Percentiles rank a stretch among this genome's conserved stretches.
phyloP scores from a whole-genome alignment of 1,140 invertebrate genomes.

The Pollicipes pollicipes region DNA sequence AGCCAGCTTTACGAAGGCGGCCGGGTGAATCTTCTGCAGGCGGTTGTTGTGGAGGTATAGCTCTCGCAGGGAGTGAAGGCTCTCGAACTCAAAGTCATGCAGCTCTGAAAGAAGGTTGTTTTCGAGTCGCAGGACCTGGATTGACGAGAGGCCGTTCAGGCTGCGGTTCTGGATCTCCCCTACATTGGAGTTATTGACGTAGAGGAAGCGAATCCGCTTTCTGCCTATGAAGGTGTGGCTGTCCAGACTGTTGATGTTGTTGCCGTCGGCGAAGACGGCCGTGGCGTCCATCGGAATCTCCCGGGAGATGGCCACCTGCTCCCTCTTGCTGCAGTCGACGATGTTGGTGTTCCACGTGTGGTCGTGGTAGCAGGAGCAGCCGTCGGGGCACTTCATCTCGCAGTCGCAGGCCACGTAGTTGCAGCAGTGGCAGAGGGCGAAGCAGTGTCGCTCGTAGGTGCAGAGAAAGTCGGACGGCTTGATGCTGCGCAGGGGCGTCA shows the following conservation, averaged over 20 bases:
- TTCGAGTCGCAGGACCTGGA: slow-evolving; percentile 50
- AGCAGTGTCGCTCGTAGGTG: slow-evolving; percentile 80
- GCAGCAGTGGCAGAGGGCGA: slow-evolving; percentile 80
- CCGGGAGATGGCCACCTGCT: slow-evolving; percentile 50
- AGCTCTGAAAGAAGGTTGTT: slow-evolving; percentile 62
- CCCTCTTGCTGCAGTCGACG: slow-evolving; percentile 56
- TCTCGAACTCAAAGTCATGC: slow-evolving; percentile 63
- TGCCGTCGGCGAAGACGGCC: slow-evolving; percentile 79
- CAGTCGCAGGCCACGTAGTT: slow-evolving; percentile 74
- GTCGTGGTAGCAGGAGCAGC: slow-evolving; percentile 86
- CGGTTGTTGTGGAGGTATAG: slow-evolving; percentile 73
- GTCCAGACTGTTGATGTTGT: slow-evolving; percentile 63
- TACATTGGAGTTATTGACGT: slow-evolving; percentile 73
- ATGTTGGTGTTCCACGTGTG: slow-evolving; percentile 84
- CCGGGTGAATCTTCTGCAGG: slow-evolving; percentile 62
- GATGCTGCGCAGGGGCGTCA: background rate
- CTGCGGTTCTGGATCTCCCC: slow-evolving; percentile 67
- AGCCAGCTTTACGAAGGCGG: slow-evolving; percentile 59
- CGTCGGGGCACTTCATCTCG: slow-evolving; percentile 82
- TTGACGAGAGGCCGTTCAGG: slow-evolving; percentile 61
- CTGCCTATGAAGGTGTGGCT: slow-evolving; percentile 80
- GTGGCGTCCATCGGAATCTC: slow-evolving; percentile 86
- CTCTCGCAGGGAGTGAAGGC: slow-evolving; percentile 48
- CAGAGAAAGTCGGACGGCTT: slow-evolving; percentile 68
- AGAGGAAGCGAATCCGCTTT: slow-evolving; percentile 67